phyloP scores from a whole-genome alignment of 2,113 vertebrate species.

The Narcine bancroftii region DNA sequence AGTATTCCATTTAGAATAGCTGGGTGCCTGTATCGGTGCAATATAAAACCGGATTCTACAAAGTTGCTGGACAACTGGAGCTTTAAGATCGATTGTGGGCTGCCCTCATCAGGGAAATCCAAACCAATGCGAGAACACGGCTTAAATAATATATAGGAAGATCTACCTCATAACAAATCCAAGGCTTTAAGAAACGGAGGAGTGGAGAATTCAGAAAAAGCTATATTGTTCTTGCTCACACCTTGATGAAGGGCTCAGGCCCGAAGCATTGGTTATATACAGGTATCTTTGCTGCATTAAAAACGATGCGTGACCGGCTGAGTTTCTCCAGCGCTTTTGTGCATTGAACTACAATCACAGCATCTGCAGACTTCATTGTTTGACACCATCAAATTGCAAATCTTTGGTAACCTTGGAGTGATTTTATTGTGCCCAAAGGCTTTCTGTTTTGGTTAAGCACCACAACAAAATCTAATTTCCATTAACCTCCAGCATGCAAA shows the following conservation, averaged over 20 bases:
- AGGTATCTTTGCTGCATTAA: too few relatives aligned
- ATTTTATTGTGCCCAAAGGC: neutral
- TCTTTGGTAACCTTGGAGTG: neutral
- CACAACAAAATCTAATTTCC: neutral
- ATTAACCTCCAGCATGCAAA: neutral
- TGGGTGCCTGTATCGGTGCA: neutral
- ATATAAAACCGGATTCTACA: neutral
- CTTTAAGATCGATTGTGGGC: neutral
- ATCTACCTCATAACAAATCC: neutral
- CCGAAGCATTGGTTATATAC: too few relatives aligned
- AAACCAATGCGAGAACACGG: neutral
- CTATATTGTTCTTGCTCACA: too few relatives aligned
- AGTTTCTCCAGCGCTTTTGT: too few relatives aligned
- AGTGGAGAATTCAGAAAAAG: neutral
- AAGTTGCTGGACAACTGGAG: neutral
- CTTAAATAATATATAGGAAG: neutral
- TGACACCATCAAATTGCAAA: neutral
- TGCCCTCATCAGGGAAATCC: neutral
- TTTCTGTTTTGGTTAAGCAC: neutral
- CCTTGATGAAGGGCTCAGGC: too few relatives aligned
- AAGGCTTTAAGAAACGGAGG: neutral
- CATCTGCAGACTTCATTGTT: too few relatives aligned
- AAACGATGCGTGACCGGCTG: too few relatives aligned
- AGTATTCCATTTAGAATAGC: neutral
- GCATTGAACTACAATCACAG: too few relatives aligned